phyloP scores from a whole-genome alignment of 2,888 invertebrate genomes.

The Aelia acuminata region DNA sequence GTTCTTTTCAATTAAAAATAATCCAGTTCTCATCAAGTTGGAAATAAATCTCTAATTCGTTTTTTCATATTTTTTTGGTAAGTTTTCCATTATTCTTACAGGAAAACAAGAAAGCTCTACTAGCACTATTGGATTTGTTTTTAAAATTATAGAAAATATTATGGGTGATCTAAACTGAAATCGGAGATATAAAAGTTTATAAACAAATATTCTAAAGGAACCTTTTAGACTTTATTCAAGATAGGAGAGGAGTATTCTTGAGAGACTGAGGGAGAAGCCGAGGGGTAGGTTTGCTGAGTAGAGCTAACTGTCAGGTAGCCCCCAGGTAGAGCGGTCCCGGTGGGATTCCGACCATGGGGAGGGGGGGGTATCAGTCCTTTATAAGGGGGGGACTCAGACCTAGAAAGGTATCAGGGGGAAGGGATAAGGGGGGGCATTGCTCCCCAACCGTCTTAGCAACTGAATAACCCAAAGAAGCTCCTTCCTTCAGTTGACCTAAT shows the following conservation, averaged over 20 bases:
- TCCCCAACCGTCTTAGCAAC: not conserved
- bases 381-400: too few relatives aligned
- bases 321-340: not conserved
- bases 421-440: not conserved
- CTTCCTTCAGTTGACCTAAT: not conserved
- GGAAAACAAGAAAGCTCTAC: too few relatives aligned
- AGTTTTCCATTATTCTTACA: too few relatives aligned
- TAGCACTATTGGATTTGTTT: too few relatives aligned
- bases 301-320: slow-evolving; percentile 1
- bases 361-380: not conserved
- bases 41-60: too few relatives aligned
- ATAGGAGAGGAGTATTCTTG: not conserved
- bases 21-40: too few relatives aligned
- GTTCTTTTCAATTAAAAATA: too few relatives aligned
- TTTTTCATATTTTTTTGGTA: too few relatives aligned
- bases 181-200: not conserved
- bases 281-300: not conserved
- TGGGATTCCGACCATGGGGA: not conserved
- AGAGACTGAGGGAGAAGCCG: not conserved
- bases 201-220: not conserved
- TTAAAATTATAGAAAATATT: too few relatives aligned
- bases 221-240: not conserved
- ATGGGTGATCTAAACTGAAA: not conserved
- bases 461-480: not conserved
- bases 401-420: too few relatives aligned